phyloP scores from a whole-genome alignment of 2,797 vertebrate genomes.

The Rachycentron canadum region DNA sequence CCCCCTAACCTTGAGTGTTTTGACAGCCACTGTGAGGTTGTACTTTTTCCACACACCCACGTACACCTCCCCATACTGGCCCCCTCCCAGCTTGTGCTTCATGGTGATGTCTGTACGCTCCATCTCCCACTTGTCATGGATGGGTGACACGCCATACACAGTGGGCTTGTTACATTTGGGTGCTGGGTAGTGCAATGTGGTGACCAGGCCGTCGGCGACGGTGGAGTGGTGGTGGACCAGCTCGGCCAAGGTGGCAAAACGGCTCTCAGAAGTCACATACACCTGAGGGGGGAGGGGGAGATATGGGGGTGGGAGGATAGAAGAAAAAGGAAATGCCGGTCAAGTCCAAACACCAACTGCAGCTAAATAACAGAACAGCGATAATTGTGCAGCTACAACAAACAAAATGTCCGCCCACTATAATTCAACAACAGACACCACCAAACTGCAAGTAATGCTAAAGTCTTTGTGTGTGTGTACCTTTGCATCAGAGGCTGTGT shows the following conservation, averaged over 20 bases:
- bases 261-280: conserved; percentile 97
- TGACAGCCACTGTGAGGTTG: conserved; percentile 97
- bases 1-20: conserved; percentile 92
- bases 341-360: not conserved
- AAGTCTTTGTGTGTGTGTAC: conserved; percentile 73
- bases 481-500: conserved; percentile 95
- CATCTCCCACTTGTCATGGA: conserved; percentile 99
- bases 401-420: too few species aligned
- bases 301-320: not conserved
- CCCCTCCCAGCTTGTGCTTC: conserved; percentile 99
- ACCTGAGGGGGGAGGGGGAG: conserved; percentile 83
- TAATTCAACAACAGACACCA: not conserved
- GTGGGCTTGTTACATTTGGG: conserved; percentile 99
- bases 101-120: conserved; percentile 99
- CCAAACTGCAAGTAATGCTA: too few species aligned
- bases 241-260: conserved; percentile 96
- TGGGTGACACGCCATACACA: conserved; percentile 98
- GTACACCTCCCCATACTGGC: conserved; percentile 98
- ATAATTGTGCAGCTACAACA: not conserved
- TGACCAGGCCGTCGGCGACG: conserved; percentile 97
- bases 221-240: conserved; percentile 99
- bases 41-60: conserved; percentile 99
- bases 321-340: not conserved
- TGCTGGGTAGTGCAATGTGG: conserved; percentile 97
- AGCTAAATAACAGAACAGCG: not conserved